phyloP scores from a whole-genome alignment of 2,797 vertebrate species.

The Etheostoma nigrum region DNA sequence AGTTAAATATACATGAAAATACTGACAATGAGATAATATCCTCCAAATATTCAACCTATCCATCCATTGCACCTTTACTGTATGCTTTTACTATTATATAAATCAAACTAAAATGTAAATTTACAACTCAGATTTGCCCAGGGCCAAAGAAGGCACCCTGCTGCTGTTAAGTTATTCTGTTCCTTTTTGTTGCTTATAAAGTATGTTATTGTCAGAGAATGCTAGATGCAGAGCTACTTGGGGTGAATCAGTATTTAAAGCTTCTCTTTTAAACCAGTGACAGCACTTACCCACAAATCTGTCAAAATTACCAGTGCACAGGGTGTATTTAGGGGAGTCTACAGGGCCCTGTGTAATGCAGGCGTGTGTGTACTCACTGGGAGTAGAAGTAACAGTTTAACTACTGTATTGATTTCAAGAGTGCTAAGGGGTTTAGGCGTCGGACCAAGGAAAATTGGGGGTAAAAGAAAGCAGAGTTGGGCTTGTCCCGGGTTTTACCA shows the following conservation, averaged over 20 bases:
- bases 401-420: constrained; percentile 82
- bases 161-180: constrained; percentile 28
- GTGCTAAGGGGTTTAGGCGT: constrained; percentile 78
- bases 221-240: constrained; percentile 36
- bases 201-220: constrained; percentile 45
- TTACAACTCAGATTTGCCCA: constrained; percentile 17
- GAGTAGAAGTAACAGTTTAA: constrained; percentile 83
- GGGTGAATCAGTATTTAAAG: constrained; percentile 64
- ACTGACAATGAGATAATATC: not conserved
- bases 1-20: not conserved
- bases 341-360: constrained; percentile 63
- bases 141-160: not conserved
- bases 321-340: constrained; percentile 74
- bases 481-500: constrained; percentile 70
- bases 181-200: constrained; percentile 37
- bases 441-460: constrained; percentile 75
- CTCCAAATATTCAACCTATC: not conserved
- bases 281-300: constrained; percentile 71
- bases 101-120: not conserved
- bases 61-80: not conserved
- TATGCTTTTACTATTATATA: not conserved
- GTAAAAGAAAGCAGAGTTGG: constrained; percentile 69
- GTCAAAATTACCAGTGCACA: constrained; percentile 75
- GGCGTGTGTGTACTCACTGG: constrained; percentile 54
- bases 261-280: constrained; percentile 64